Base-by-base conservation (phyloP, 2,113 vertebrate genomes). In the Bucco capensis region DNA sequence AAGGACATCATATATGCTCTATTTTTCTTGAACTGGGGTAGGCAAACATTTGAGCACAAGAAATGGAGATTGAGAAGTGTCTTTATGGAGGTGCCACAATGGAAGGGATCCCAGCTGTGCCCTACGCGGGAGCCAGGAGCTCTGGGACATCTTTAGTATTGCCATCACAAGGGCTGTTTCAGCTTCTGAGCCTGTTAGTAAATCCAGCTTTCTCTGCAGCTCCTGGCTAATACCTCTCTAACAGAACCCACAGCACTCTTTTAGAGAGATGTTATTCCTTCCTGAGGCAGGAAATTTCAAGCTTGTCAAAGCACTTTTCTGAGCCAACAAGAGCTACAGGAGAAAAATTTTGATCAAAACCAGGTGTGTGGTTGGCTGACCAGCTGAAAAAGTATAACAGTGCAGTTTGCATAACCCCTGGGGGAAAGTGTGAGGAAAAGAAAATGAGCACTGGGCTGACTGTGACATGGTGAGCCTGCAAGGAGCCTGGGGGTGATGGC, bases 261-360 rank as follows among this genome's bases (percentile, higher is more conserved):
- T 65, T 28, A 79, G 49, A 54, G 46, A 62, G 50, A 91, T 71
- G 61, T 86, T 77, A 61, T 78, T 66, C 47, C 73, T 88, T 97
- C 89, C 83, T 5, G 10, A 87, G 42, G 58, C 75, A 62, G 86
- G 90, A 94, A 85, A 90, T 92, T 67, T 93, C 51, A 69, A 62
- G 80, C 86, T 84, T 73, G 62, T 76, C 66, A 64, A 77, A 89
- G 71, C 62, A 86, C 44, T 74, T 92, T 91, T 67, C 62, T 82
- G 88, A 92, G 85, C 94, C 94, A 88, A 64, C 31, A 74, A 74
- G 61, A 88, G 37, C 72, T 82, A 33, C 42, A 88, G 90, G 58
- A 89, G 83, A 83, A 89, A 84, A 74, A 51, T 75, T 35, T 86
- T 94, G 58, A 95, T 94, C 12, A 8, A 95, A 96, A 96, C 13